Evolutionary conservation across 2,113 vertebrate genomes (phyloP).

Genomic region (Neogobius melanostomus): DNA sequence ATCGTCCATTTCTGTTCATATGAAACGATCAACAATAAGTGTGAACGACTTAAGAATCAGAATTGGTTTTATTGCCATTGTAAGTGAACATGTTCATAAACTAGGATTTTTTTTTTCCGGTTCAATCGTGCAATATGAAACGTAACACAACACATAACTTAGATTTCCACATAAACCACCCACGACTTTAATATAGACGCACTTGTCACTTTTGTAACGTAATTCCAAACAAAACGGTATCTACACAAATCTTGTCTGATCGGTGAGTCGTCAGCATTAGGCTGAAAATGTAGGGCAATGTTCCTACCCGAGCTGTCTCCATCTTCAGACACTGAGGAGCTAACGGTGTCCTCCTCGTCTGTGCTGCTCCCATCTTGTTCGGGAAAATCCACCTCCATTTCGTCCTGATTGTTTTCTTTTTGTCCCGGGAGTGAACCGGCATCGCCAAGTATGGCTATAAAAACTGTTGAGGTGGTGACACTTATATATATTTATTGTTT

Average conservation of each 20-base stretch:
- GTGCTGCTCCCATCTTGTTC: slow-evolving; percentile 95
- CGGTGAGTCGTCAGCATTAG: too few species aligned
- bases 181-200: too few species aligned
- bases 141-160: too few species aligned
- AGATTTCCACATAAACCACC: neutral
- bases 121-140: too few species aligned
- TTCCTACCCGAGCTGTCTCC: slow-evolving; percentile 91
- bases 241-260: neutral
- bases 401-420: slow-evolving; percentile 93
- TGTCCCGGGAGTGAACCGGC: slow-evolving; percentile 94
- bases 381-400: slow-evolving; percentile 96
- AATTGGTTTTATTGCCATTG: too few species aligned
- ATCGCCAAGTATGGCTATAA: slow-evolving; percentile 58
- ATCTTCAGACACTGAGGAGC: slow-evolving; percentile 95
- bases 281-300: slow-evolving; percentile 37
- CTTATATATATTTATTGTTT: neutral
- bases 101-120: too few species aligned
- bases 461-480: neutral
- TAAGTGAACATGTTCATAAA: too few species aligned
- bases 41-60: too few species aligned
- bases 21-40: slow-evolving; percentile 14
- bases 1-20: slow-evolving; percentile 92
- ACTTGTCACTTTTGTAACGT: neutral
- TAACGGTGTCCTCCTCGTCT: slow-evolving; percentile 95
- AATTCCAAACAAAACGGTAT: neutral